Base-by-base conservation (phyloP, 2,113 vertebrate species). In the Oncorhynchus keta region DNA sequence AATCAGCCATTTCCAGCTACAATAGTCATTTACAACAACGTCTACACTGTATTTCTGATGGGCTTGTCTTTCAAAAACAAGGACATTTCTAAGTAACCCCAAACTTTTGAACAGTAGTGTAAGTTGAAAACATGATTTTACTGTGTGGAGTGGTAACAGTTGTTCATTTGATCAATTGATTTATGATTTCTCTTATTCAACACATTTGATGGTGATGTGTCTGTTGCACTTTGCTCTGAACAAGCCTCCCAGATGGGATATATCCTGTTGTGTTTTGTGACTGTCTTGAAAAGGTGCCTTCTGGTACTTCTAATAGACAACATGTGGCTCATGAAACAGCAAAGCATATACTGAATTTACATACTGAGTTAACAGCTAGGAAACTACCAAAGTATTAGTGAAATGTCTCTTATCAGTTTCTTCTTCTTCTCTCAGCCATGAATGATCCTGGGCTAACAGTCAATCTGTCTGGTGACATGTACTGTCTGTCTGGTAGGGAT, bases 191-290 rank as follows among this genome's bases (percentile, higher is more conserved):
- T 24, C 64, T 6, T 22, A 72, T 85, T 71, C 83, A 84, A 86
- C 65, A 78, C 78, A 84, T 84, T 76, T 82, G 68, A 75, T 65
- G 72, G 68, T 39, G 79, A 81, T 83, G 80, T 61, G 72, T 84
- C 78, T 83, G 80, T 75, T 74, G 78, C 79, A 81, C 77, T 82
- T 89, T 88, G 87, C 89, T 91, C 88, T 88, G 83, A 88, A 86
- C 87, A 70, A 77, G 66, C 79, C 79, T 84, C 80, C 62, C 76
- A 82, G 75, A 83, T 80, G 77, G 70, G 35, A 62, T 76, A 64
- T 70, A 66, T 81, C 57, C 62, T 80, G 79, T 81, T 79, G 78
- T 80, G 65, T 72, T 83, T 77, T 73, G 71, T 74, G 81, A 66
- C 77, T 80, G 76, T 35, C 57, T 77, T 79, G 73, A 78, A 80